Conservation (phyloP, 2,113 vertebrate genomes). For the Helogale parvula region DNA sequence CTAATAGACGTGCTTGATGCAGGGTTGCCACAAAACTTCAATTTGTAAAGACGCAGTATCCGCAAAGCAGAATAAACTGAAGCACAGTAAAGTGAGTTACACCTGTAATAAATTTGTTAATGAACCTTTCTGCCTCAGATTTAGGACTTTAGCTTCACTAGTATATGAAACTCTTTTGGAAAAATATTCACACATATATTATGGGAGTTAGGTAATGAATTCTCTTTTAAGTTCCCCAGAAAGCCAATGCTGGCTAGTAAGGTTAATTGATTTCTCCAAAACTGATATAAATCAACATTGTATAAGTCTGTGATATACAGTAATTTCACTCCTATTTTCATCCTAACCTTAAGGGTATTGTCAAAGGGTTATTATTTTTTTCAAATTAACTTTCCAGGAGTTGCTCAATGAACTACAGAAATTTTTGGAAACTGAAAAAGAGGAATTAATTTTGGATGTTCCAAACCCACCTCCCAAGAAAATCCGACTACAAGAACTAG, state of each 20-base stretch:
- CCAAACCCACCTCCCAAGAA: conserved; percentile 90
- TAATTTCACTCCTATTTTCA: conserved; percentile 43
- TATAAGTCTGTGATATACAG: not conserved
- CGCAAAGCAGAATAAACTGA: not conserved
- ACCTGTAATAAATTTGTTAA: not conserved
- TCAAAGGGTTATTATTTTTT: conserved; percentile 32
- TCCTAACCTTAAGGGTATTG: not conserved
- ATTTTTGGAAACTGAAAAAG: conserved; percentile 83
- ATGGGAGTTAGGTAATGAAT: conserved; percentile 30
- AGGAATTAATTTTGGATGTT: conserved; percentile 69
- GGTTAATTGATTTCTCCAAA: not conserved
- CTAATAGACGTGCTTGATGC: not conserved
- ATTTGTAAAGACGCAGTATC: not conserved
- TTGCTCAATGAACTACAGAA: conserved; percentile 86
- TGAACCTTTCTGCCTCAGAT: conserved; percentile 39
- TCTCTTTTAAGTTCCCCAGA: conserved; percentile 28
- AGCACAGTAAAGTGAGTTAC: not conserved
- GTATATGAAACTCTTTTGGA: conserved; percentile 22
- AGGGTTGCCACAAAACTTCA: not conserved
- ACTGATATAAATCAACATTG: not conserved
- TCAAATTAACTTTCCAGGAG: conserved; percentile 84
- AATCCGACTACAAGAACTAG: conserved; percentile 86
- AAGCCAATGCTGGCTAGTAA: conserved; percentile 15
- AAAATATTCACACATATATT: conserved; percentile 1
- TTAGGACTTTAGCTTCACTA: conserved; percentile 36